Conservation (phyloP, 2,113 vertebrate species). For the Dryoscopus gambensis region DNA sequence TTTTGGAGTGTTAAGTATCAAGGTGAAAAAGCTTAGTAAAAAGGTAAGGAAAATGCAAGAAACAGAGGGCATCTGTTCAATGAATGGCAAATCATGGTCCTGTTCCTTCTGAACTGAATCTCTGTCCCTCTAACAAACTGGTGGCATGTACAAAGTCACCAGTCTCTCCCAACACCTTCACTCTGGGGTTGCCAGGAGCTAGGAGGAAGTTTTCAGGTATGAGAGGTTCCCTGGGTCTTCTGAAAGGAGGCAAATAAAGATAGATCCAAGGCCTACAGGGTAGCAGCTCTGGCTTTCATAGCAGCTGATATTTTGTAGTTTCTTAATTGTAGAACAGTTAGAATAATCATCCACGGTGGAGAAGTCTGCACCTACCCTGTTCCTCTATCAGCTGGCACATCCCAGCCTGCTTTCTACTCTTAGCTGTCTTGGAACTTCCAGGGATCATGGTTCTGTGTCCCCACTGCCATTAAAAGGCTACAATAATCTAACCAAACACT, state of each 20-base stretch:
- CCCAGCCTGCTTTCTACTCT: neutral
- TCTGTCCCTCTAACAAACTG: neutral
- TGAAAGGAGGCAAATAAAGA: neutral
- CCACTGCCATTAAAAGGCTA: neutral
- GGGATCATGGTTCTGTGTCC: neutral
- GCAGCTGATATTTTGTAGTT: neutral
- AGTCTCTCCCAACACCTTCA: neutral
- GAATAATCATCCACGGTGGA: neutral
- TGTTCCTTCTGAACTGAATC: neutral
- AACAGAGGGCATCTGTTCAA: neutral
- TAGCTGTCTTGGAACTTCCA: neutral
- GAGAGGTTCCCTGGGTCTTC: neutral
- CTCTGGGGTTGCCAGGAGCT: neutral
- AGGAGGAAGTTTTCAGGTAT: neutral
- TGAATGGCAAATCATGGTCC: neutral
- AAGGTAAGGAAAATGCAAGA: neutral
- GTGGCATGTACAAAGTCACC: neutral
- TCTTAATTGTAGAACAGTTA: neutral
- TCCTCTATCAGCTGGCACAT: neutral
- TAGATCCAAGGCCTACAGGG: neutral
- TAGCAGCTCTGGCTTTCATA: neutral
- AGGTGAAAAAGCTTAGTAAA: neutral
- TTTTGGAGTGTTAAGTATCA: neutral
- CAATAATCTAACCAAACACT: constrained; percentile 16
- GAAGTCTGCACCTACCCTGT: neutral